Percentiles rank a stretch among this genome's conserved stretches.
phyloP scores from a whole-genome alignment of 2,888 invertebrate genomes.

The Leucophenga montana region DNA sequence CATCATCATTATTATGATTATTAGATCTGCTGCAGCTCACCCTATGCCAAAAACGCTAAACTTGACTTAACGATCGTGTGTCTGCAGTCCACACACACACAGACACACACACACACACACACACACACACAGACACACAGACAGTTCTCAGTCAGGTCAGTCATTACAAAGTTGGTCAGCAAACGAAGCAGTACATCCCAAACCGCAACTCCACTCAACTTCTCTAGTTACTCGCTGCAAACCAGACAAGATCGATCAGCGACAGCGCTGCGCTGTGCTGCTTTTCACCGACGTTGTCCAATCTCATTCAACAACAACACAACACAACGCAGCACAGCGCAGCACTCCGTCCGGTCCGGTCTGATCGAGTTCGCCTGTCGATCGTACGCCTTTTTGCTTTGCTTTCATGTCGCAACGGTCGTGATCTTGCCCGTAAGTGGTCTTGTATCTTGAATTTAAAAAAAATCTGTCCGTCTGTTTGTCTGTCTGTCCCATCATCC shows the following conservation, averaged over 20 bases:
- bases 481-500: not conserved
- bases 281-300: slow-evolving; percentile 22
- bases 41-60: slow-evolving; percentile 35
- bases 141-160: slow-evolving; percentile 42
- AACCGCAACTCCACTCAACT: not conserved
- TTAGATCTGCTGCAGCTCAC: slow-evolving; percentile 1
- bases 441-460: slow-evolving; percentile 69
- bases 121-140: too few relatives aligned
- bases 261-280: slow-evolving; percentile 4
- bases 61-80: slow-evolving; percentile 69
- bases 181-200: slow-evolving; percentile 10
- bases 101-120: too few relatives aligned
- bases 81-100: slow-evolving; percentile 46
- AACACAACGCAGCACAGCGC: too few relatives aligned
- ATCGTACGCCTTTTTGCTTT: slow-evolving; percentile 20
- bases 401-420: slow-evolving; percentile 56
- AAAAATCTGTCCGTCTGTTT: slow-evolving; percentile 29
- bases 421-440: slow-evolving; percentile 73
- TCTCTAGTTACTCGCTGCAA: too few relatives aligned
- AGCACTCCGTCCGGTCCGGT: not conserved
- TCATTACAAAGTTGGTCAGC: slow-evolving; percentile 70
- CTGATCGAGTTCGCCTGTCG: slow-evolving; percentile 8
- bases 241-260: slow-evolving; percentile 34
- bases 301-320: slow-evolving; percentile 6
- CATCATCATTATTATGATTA: slow-evolving; percentile 1